A percentile compares a stretch with the other conserved stretches of the same genome.
Evolutionary conservation across 2,888 invertebrate genomes (phyloP).

Genomic region (Steromphala cineraria): DNA sequence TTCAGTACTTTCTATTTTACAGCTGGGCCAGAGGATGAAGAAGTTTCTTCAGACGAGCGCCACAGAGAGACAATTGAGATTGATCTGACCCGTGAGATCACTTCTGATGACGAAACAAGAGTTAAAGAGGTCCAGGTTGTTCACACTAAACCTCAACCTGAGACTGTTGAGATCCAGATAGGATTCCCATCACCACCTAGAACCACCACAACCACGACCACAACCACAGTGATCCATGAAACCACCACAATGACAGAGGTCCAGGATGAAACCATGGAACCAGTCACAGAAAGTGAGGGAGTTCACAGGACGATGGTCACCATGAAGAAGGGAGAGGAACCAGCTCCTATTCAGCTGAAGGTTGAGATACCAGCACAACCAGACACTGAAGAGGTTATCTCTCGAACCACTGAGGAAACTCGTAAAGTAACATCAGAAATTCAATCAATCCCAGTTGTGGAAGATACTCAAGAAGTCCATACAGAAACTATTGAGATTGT

Average conservation of each 20-base stretch:
- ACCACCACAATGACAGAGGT: not conserved
- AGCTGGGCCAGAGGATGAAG: conserved; percentile 56
- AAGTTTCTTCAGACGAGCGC: conserved; percentile 56
- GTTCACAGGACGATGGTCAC: conserved; percentile 51
- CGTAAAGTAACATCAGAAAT: conserved; percentile 59
- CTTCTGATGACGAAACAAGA: not conserved
- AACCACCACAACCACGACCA: conserved; percentile 46
- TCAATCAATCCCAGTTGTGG: conserved; percentile 47
- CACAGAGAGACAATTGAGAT: conserved; percentile 67
- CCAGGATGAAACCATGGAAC: conserved; percentile 15
- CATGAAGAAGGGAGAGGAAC: conserved; percentile 55
- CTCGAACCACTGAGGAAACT: conserved; percentile 54
- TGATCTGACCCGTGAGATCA: conserved; percentile 43
- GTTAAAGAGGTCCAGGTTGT: conserved; percentile 36
- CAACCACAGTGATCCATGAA: conserved; percentile 37
- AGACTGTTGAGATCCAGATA: conserved; percentile 56
- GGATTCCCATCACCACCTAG: conserved; percentile 45
- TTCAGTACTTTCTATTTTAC: conserved; percentile 18
- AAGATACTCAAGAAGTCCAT: conserved; percentile 50
- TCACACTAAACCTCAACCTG: conserved; percentile 27
- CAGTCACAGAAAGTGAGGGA: conserved; percentile 54
- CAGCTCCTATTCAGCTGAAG: conserved; percentile 52
- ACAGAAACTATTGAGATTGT: conserved; percentile 70
- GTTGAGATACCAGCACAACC: conserved; percentile 54
- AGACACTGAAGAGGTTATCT: conserved; percentile 45